phyloP scores from a whole-genome alignment of 2,113 vertebrate species.

The Mustela nigripes region DNA sequence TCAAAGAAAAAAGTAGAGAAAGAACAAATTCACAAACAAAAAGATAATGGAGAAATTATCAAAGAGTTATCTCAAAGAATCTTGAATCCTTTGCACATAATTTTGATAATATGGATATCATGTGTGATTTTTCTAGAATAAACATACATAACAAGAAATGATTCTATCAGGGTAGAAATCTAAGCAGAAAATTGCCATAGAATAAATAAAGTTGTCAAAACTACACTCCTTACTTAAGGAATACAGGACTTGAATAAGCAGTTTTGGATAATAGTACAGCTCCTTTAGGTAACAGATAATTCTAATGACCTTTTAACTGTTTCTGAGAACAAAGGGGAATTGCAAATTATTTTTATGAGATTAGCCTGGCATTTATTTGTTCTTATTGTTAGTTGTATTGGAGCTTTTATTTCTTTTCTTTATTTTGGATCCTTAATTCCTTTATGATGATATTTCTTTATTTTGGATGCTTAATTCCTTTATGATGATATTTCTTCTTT shows the following conservation, averaged over 20 bases:
- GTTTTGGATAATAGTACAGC: not conserved
- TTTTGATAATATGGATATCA: not conserved
- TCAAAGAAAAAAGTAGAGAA: not conserved
- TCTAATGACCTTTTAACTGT: not conserved
- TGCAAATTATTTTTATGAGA: not conserved
- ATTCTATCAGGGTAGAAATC: not conserved
- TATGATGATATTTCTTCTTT: too few relatives aligned
- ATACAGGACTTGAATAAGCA: not conserved
- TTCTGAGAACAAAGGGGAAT: not conserved
- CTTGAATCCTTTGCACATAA: not conserved
- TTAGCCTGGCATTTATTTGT: not conserved
- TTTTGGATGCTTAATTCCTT: too few relatives aligned
- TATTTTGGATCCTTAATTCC: not conserved
- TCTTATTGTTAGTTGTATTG: not conserved
- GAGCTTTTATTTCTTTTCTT: not conserved
- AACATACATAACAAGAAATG: not conserved
- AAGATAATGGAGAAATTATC: not conserved
- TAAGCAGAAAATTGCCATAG: not conserved
- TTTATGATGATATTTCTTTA: not conserved
- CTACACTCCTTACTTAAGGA: not conserved
- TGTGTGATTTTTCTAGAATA: not conserved
- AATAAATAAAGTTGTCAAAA: conserved; percentile 15
- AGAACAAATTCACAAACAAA: not conserved
- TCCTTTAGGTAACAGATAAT: not conserved
- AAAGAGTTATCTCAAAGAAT: not conserved